A percentile compares a stretch with the other conserved stretches of the same genome.
phyloP scores from a whole-genome alignment of 2,113 vertebrate genomes.

The Sinocyclocheilus anophthalmus region DNA sequence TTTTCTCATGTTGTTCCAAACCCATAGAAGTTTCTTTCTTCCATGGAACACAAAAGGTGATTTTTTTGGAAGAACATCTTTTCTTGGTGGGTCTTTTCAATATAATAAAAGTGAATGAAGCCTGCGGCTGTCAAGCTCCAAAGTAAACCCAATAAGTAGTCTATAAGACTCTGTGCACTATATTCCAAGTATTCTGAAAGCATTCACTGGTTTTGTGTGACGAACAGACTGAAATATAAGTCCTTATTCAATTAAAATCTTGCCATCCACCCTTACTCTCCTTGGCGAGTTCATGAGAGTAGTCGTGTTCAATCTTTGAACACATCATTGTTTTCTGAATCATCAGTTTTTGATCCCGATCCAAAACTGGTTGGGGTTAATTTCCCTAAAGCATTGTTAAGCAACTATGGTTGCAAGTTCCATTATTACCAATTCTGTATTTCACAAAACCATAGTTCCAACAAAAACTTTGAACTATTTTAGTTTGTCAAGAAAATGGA shows the following conservation, averaged over 20 bases:
- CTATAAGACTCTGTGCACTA: background rate
- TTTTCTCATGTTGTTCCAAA: background rate
- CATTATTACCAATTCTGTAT: background rate
- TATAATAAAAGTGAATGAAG: background rate
- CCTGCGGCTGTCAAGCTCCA: background rate
- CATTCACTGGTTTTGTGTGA: slow-evolving; percentile 1
- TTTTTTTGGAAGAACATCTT: background rate
- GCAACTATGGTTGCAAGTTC: background rate
- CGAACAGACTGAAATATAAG: background rate
- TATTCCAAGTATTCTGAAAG: background rate
- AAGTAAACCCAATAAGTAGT: background rate
- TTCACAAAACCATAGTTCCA: background rate
- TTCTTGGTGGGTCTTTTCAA: background rate
- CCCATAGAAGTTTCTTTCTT: background rate
- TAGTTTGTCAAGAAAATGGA: too few species aligned
- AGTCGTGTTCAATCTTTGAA: background rate
- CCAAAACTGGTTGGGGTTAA: background rate
- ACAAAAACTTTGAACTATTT: background rate
- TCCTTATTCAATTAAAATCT: background rate
- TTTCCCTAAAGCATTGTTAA: too few species aligned
- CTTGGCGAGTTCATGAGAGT: background rate
- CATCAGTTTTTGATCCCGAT: background rate
- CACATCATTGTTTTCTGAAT: background rate
- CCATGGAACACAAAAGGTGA: slow-evolving; percentile 3
- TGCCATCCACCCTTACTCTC: background rate